A percentile compares a stretch with the other conserved stretches of the same genome.
These are phyloP conservation scores for Sipunculus nudus DNA, from an alignment of 2,888 invertebrate species.

Conservation along the genomic window DNA sequence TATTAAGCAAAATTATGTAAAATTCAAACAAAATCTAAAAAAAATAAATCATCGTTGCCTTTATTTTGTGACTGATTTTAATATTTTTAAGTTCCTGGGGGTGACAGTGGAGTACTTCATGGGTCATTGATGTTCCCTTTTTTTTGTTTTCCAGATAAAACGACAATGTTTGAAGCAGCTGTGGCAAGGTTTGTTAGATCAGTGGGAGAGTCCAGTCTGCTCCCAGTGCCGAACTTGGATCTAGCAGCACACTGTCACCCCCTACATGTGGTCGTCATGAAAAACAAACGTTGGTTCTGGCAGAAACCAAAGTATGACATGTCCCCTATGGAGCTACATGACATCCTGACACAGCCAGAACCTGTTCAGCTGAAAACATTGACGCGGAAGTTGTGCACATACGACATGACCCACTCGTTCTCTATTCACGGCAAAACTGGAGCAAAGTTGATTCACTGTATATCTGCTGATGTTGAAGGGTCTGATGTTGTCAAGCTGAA, in stretches of 20 bases:
- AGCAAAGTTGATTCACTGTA: background rate
- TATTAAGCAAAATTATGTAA: no score
- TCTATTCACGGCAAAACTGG: constrained; percentile 14
- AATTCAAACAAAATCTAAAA: no score
- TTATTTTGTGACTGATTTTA: no score
- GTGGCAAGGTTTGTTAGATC: constrained; percentile 17
- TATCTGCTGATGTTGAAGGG: constrained; percentile 6
- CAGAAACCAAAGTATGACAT: constrained; percentile 15
- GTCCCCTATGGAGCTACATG: constrained; percentile 10
- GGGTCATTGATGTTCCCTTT: no score
- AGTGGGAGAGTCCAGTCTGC: constrained; percentile 11
- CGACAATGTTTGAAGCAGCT: constrained; percentile 25
- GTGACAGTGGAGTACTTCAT: no score
- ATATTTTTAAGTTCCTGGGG: no score
- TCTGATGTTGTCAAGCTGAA: constrained; percentile 1
- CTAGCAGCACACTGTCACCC: constrained; percentile 10
- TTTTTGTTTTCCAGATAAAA: no score
- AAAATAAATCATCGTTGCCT: no score
- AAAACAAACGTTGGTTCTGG: constrained; percentile 23
- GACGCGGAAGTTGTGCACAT: background rate
- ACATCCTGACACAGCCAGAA: constrained; percentile 7
- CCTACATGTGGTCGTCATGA: constrained; percentile 14
- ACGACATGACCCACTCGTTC: constrained; percentile 18
- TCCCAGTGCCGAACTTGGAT: constrained; percentile 15
- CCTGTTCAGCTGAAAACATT: background rate